A percentile compares a stretch with the other conserved stretches of the same genome.
phyloP scores from a whole-genome alignment of 1,140 invertebrate genomes.

The Drosophila asahinai region DNA sequence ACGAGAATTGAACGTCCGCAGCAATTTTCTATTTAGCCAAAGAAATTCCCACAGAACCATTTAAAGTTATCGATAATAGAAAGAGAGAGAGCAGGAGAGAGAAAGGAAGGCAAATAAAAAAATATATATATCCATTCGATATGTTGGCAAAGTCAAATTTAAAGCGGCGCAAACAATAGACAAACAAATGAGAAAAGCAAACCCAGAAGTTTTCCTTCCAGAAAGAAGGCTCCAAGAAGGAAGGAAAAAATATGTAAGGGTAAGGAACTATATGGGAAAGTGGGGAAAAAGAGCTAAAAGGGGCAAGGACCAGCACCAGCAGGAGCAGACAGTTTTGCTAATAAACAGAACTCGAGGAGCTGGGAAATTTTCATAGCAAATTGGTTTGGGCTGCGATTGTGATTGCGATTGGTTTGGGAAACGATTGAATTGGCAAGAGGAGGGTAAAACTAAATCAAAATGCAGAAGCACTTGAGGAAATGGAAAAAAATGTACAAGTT shows the following conservation, averaged over 20 bases:
- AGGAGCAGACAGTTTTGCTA: constrained; percentile 39
- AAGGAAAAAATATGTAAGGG: constrained; percentile 7
- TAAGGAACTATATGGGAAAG: constrained; percentile 3
- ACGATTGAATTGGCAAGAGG: constrained; percentile 14
- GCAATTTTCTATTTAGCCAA: constrained; percentile 59
- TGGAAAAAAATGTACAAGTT: no score
- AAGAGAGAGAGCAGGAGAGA: background rate
- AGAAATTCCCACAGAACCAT: constrained; percentile 48
- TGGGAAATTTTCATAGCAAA: constrained; percentile 46
- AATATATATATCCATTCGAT: constrained; percentile 13
- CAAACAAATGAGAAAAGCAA: constrained; percentile 37
- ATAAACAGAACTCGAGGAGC: constrained; percentile 41
- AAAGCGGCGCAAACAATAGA: constrained; percentile 39
- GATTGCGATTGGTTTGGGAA: constrained; percentile 27
- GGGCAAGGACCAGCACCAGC: background rate
- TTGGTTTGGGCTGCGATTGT: constrained; percentile 35
- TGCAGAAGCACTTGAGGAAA: constrained; percentile 15
- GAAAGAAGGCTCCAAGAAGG: background rate
- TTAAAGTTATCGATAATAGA: constrained; percentile 40
- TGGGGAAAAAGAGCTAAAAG: constrained; percentile 5
- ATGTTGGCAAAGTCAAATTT: constrained; percentile 45
- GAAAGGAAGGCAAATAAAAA: background rate
- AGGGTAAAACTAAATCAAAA: constrained; percentile 32
- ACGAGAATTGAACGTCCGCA: constrained; percentile 29
- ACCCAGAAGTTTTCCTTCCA: constrained; percentile 17